Evolutionary conservation across 2,113 vertebrate species (phyloP).

Genomic region (Oncorhynchus gorbuscha): DNA sequence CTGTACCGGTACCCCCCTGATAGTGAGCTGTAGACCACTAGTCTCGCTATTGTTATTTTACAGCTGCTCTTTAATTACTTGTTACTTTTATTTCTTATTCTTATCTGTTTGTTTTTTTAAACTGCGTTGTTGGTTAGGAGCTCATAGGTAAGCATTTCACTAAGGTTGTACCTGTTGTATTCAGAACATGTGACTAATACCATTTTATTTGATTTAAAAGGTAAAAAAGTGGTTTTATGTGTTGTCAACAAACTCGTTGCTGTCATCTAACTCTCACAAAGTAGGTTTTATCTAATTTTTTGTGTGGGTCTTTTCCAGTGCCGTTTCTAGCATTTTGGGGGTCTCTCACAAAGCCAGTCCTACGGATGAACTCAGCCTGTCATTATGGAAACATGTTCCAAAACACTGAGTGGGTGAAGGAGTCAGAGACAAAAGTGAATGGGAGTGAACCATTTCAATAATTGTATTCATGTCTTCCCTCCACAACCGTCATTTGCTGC

Average conservation of each 20-base stretch:
- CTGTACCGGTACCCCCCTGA: too few relatives aligned
- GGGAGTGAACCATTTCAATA: slow-evolving; percentile 2
- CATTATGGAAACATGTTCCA: neutral
- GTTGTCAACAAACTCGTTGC: neutral
- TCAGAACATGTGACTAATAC: too few relatives aligned
- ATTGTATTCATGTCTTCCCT: slow-evolving; percentile 8
- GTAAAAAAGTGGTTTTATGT: neutral
- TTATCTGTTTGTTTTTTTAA: too few relatives aligned
- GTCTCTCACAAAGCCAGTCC: neutral
- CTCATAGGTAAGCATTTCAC: too few relatives aligned
- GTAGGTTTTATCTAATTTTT: neutral
- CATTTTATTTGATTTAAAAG: neutral
- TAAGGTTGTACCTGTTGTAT: too few relatives aligned
- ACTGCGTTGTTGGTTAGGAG: too few relatives aligned
- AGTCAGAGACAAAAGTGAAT: slow-evolving; percentile 5
- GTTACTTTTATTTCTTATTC: too few relatives aligned
- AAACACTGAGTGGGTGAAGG: neutral
- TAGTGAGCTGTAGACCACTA: too few relatives aligned
- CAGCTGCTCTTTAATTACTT: too few relatives aligned
- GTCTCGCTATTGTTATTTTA: too few relatives aligned
- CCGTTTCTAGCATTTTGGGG: neutral
- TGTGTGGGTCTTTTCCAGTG: neutral
- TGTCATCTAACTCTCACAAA: neutral
- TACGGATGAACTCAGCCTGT: neutral
- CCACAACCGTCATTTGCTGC: slow-evolving; percentile 4